A percentile compares a stretch with the other conserved stretches of the same genome.
Evolutionary conservation across 2,888 invertebrate genomes (phyloP).

Genomic region (Latrodectus elegans): DNA sequence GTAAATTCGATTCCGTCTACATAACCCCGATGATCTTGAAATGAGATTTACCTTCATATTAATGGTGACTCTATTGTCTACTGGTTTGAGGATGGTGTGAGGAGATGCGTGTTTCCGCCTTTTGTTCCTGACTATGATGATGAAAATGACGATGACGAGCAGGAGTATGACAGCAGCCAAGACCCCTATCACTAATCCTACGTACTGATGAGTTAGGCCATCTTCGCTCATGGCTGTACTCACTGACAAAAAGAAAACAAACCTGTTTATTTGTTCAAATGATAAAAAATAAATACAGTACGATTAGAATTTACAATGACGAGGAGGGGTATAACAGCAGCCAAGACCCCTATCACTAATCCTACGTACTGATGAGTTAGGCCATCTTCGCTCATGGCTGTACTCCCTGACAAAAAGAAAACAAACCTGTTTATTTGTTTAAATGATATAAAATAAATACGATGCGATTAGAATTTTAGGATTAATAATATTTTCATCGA

Average conservation of each 20-base stretch:
- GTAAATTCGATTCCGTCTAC: neutral
- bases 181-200: conserved; percentile 86
- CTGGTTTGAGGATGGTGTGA: conserved; percentile 73
- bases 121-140: conserved; percentile 83
- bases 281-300: no score
- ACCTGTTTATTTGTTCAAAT: no score
- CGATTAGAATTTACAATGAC: conserved; percentile 77
- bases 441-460: no score
- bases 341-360: conserved; percentile 84
- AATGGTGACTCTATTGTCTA: conserved; percentile 77
- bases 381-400: conserved; percentile 74
- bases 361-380: conserved; percentile 82
- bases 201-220: conserved; percentile 80
- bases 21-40: neutral
- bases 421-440: no score
- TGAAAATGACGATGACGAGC: conserved; percentile 83
- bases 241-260: conserved; percentile 43
- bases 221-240: conserved; percentile 71
- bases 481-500: no score
- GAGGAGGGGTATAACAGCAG: conserved; percentile 83
- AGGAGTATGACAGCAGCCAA: conserved; percentile 84
- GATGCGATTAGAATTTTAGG: no score
- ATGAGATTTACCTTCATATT: conserved; percentile 80
- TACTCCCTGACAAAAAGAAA: conserved; percentile 65
- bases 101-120: conserved; percentile 80